A percentile compares a stretch with the other conserved stretches of the same genome.
Evolutionary conservation across 53 echinoderm and acorn worm genomes (phyloP).

Genomic region (Astropecten irregularis): DNA sequence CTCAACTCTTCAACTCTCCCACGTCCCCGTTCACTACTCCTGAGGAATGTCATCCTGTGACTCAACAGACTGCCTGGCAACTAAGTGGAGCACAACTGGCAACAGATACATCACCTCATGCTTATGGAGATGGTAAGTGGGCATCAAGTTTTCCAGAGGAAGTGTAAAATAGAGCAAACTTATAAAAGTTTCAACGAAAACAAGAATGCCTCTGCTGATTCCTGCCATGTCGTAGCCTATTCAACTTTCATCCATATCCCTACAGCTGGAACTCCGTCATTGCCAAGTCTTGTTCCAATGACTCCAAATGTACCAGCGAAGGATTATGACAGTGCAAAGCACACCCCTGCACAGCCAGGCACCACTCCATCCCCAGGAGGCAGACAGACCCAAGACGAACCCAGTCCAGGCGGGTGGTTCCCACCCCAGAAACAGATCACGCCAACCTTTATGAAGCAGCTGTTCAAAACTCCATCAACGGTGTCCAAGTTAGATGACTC

Average conservation of each 20-base stretch:
- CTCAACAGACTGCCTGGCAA: conserved; percentile 1
- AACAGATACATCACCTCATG: not conserved
- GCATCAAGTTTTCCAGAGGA: too few species aligned
- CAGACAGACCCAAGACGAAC: conserved; percentile 1
- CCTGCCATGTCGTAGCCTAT: too few species aligned
- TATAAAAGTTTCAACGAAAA: too few species aligned
- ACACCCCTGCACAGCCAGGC: not conserved
- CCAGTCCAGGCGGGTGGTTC: conserved; percentile 48
- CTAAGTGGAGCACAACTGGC: not conserved
- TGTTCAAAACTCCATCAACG: conserved; percentile 76
- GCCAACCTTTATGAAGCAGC: conserved; percentile 77
- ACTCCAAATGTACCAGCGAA: conserved; percentile 28
- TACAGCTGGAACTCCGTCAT: too few species aligned
- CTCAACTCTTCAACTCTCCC: conserved; percentile 54
- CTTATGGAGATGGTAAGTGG: not conserved
- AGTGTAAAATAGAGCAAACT: too few species aligned
- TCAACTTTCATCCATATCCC: too few species aligned
- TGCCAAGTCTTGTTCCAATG: conserved; percentile 37
- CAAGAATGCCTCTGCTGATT: too few species aligned
- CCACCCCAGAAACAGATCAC: conserved; percentile 49
- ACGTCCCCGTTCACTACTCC: conserved; percentile 72
- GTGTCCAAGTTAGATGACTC: conserved; percentile 31
- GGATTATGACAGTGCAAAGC: not conserved
- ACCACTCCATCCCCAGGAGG: not conserved
- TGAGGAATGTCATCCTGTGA: conserved; percentile 40